phyloP scores from a whole-genome alignment of 2,113 vertebrate genomes.

The Ciconia maguari region DNA sequence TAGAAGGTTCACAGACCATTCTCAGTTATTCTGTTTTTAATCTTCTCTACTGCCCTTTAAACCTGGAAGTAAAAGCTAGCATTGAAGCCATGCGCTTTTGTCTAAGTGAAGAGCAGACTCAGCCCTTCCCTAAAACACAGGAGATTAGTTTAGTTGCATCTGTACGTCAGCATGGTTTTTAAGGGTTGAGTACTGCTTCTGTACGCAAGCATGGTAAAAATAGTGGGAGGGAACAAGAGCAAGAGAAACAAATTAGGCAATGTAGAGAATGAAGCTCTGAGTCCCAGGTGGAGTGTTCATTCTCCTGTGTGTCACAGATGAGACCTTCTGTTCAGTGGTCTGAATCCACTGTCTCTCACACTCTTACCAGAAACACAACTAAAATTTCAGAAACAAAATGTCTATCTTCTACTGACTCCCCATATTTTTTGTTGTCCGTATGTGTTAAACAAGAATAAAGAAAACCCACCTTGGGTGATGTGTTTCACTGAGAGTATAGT shows the following conservation, averaged over 20 bases:
- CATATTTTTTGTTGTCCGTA: not conserved
- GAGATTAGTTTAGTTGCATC: not conserved
- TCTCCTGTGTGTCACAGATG: not conserved
- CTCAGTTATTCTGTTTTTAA: not conserved
- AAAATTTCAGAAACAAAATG: not conserved
- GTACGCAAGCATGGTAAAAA: not conserved
- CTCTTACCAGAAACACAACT: not conserved
- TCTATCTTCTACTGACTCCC: not conserved
- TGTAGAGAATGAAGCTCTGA: not conserved
- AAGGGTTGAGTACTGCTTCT: not conserved
- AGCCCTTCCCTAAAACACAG: not conserved
- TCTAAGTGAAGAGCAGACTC: not conserved
- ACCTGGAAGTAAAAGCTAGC: not conserved
- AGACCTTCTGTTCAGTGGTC: not conserved
- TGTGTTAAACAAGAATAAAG: not conserved
- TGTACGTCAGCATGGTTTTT: not conserved
- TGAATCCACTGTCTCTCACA: not conserved
- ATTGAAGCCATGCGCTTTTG: not conserved
- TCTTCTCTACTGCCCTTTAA: not conserved
- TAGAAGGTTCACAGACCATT: not conserved
- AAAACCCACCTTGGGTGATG: not conserved
- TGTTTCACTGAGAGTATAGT: not conserved
- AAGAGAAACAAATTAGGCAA: not conserved
- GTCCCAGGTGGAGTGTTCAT: not conserved
- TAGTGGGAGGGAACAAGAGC: not conserved